Evolutionary conservation across 2,797 vertebrate genomes (phyloP).

Genomic region (Danio aesculapii): DNA sequence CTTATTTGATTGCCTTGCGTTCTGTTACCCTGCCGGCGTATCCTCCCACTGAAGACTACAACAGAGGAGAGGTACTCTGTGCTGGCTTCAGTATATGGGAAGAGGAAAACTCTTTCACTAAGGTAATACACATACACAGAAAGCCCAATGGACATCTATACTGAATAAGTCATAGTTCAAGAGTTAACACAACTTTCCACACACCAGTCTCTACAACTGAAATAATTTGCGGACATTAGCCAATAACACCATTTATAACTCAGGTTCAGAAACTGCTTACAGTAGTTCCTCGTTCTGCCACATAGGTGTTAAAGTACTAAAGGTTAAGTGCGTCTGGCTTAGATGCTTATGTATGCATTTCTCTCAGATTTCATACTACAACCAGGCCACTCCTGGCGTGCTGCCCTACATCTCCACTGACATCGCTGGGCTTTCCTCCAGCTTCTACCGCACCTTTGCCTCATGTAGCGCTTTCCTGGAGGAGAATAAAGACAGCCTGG

Average conservation of each 20-base stretch:
- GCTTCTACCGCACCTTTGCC: constrained; percentile 84
- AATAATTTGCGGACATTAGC: constrained; percentile 17
- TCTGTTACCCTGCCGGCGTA: constrained; percentile 91
- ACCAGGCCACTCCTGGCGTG: constrained; percentile 89
- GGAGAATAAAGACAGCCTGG: constrained; percentile 81
- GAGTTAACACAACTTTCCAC: background rate
- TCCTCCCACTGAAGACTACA: constrained; percentile 76
- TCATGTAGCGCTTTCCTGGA: constrained; percentile 89
- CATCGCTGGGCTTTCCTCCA: constrained; percentile 89
- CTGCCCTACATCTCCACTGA: constrained; percentile 92
- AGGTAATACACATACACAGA: constrained; percentile 75
- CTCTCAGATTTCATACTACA: constrained; percentile 93
- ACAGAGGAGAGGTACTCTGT: constrained; percentile 89
- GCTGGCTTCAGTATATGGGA: constrained; percentile 93
- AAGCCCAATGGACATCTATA: background rate
- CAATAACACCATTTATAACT: background rate
- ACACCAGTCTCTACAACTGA: constrained; percentile 13
- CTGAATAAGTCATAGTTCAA: constrained; percentile 7
- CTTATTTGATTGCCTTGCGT: constrained; percentile 92
- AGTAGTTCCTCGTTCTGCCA: constrained; percentile 10
- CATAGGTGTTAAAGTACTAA: constrained; percentile 14
- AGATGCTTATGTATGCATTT: constrained; percentile 18
- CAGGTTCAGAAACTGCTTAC: constrained; percentile 3
- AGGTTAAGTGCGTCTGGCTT: constrained; percentile 16
- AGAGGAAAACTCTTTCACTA: constrained; percentile 81